Base-by-base conservation (phyloP, 2,113 vertebrate species). In the Fukomys damarensis region DNA sequence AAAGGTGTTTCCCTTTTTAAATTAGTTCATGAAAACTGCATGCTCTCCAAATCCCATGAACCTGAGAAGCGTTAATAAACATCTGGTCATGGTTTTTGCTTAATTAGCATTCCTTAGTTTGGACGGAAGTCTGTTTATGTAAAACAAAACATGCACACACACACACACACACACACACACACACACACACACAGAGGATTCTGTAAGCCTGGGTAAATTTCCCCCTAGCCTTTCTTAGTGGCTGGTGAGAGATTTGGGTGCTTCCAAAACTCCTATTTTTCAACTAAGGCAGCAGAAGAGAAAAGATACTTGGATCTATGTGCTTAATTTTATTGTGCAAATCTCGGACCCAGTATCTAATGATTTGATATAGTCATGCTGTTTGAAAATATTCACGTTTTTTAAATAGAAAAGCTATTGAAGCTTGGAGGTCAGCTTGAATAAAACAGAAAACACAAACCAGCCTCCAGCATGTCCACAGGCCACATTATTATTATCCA, bases 11-110 rank as follows among this genome's bases (percentile, higher is more conserved):
- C 98, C 98, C 96, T 96, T 98, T 97, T 98, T 97, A 99, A 98
- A 98, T 98, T 96, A 98, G 98, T 96, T 97, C 98, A 97, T 82
- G 98, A 98, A 98, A 99, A 98, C 97, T 98, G 98, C 98, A 98
- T 94, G 96, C 97, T 98, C 95, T 97, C 98, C 98, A 99, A 98
- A 99, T 98, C 98, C 98, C 98, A 97, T 96, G 98, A 98, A 98
- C 98, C 99, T 98, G 97, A 98, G 98, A 98, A 98, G 98, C 98
- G 98, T 98, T 98, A 98, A 98, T 98, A 98, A 99, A 99, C 98
- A 99, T 98, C 98, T 99, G 99, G 98, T 98, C 98, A 19, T 96
- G 98, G 96, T 97, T 98, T 98, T 98, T 98, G 98, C 98, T 98
- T 98, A 98, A 98, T 98, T 98, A 98, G 98, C 98, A 98, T 98